phyloP scores from a whole-genome alignment of 2,888 invertebrate species.

The Charanyca ferruginea region DNA sequence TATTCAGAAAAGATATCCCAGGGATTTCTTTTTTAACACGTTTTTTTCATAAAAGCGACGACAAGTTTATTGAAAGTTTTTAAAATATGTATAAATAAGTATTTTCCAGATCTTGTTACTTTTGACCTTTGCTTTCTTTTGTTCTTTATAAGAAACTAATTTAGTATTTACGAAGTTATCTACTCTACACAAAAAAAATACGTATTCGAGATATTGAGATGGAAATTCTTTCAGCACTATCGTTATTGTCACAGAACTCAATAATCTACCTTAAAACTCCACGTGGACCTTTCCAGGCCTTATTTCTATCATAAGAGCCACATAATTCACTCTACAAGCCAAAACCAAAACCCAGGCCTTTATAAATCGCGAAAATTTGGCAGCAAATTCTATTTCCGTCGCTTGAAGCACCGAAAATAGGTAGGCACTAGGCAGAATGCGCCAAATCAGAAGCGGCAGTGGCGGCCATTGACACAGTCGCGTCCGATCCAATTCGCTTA shows the following conservation, averaged over 20 bases:
- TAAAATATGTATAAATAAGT: constrained; percentile 32
- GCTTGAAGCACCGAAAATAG: constrained; percentile 34
- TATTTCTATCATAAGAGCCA: not conserved
- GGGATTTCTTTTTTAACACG: constrained; percentile 28
- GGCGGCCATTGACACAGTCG: constrained; percentile 36
- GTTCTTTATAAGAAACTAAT: constrained; percentile 3
- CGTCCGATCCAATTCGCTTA: constrained; percentile 38
- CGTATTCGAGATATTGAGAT: not conserved
- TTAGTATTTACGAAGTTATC: not conserved
- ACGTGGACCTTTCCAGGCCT: not conserved
- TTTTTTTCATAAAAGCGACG: constrained; percentile 11
- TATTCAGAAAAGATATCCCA: constrained; percentile 39
- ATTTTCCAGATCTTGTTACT: constrained; percentile 37
- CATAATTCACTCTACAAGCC: constrained; percentile 6
- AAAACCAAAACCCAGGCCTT: constrained; percentile 13
- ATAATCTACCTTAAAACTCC: not conserved
- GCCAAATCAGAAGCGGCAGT: constrained; percentile 37
- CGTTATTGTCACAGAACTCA: not conserved
- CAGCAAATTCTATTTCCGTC: constrained; percentile 28
- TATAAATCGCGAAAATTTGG: constrained; percentile 51
- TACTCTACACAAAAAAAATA: not conserved
- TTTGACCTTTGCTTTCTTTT: constrained; percentile 11
- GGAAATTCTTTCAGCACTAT: no score
- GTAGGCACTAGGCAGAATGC: constrained; percentile 27
- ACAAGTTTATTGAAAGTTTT: constrained; percentile 38